Percentiles rank a stretch among this genome's conserved stretches.
phyloP scores from a whole-genome alignment of 2,888 invertebrate genomes.

The Parnassius mnemosyne region DNA sequence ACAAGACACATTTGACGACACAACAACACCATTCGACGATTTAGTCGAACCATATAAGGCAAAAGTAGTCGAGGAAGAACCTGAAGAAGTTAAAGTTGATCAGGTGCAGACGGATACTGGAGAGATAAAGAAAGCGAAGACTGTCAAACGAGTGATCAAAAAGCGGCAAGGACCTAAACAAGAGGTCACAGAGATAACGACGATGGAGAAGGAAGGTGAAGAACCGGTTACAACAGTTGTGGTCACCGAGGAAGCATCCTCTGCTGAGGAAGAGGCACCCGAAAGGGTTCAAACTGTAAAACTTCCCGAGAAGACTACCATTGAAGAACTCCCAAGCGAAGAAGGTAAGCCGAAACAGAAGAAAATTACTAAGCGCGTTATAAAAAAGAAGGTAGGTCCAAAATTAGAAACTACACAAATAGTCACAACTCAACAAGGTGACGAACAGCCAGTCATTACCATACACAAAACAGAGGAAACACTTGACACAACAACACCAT shows the following conservation, averaged over 20 bases:
- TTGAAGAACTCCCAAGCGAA: constrained; percentile 32
- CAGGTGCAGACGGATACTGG: constrained; percentile 24
- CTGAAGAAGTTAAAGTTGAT: constrained; percentile 31
- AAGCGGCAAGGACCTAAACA: constrained; percentile 3
- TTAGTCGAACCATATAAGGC: constrained; percentile 31
- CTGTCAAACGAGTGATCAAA: constrained; percentile 4
- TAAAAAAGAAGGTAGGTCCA: constrained; percentile 22
- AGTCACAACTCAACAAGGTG: constrained; percentile 43
- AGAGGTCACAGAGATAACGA: constrained; percentile 32
- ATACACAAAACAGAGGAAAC: constrained; percentile 28
- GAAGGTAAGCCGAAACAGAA: constrained; percentile 46
- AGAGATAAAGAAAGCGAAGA: constrained; percentile 24
- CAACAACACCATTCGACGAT: constrained; percentile 25
- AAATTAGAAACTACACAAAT: constrained; percentile 31
- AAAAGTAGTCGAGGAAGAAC: constrained; percentile 9
- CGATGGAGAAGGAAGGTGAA: constrained; percentile 36
- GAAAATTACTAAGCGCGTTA: constrained; percentile 26
- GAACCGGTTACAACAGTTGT: constrained; percentile 26
- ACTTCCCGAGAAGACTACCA: constrained; percentile 16
- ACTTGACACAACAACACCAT: neutral
- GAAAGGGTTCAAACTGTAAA: neutral
- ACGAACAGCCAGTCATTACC: constrained; percentile 48
- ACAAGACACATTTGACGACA: constrained; percentile 21
- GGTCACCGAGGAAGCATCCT: neutral
- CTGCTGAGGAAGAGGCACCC: constrained; percentile 17